These are phyloP conservation scores for Linepithema humile DNA, from an alignment of 1,140 invertebrate species.

Conservation along the genomic window DNA sequence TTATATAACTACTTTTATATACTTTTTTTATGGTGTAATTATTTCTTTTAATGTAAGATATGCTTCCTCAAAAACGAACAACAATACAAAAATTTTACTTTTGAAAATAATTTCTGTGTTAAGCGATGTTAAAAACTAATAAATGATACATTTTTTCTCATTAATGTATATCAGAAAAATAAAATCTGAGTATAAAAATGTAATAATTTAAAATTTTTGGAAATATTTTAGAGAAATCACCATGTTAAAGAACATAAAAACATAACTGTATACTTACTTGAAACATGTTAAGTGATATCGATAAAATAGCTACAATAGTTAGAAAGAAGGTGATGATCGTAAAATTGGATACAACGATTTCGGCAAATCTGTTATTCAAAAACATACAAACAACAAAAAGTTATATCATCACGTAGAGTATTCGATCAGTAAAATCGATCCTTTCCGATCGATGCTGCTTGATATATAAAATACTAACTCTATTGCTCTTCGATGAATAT, in stretches of 20 bases:
- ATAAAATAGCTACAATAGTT: neutral
- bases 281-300: constrained; percentile 15
- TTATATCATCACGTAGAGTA: neutral
- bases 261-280: neutral
- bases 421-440: no score
- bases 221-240: neutral
- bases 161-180: no score
- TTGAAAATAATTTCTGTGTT: no score
- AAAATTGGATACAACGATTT: neutral
- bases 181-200: neutral
- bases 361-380: neutral
- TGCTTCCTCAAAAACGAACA: no score
- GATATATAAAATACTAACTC: constrained; percentile 15
- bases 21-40: no score
- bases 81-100: no score
- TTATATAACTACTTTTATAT: neutral
- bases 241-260: neutral
- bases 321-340: neutral
- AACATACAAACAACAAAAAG: neutral
- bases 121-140: no score
- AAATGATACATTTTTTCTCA: no score
- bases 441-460: no score
- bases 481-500: constrained; percentile 27
- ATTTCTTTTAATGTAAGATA: no score
- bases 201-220: neutral